Conservation (phyloP, 2,888 invertebrate genomes). For the Endotricha flammealis region DNA sequence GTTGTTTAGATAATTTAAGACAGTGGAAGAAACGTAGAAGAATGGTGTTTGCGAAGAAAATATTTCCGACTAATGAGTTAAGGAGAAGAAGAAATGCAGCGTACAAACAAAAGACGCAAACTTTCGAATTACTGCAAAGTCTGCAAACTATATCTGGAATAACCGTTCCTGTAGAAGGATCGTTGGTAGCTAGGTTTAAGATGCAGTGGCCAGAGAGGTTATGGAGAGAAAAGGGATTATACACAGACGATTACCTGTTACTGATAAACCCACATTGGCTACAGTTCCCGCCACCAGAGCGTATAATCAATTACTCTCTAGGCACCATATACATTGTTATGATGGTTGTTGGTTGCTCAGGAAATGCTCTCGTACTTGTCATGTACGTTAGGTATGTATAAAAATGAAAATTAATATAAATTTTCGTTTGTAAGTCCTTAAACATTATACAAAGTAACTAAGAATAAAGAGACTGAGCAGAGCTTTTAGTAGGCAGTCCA, state of each 20-base stretch:
- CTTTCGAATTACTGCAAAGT: slow-evolving; percentile 17
- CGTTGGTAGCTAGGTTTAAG: slow-evolving; percentile 47
- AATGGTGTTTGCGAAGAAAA: slow-evolving; percentile 9
- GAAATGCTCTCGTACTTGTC: slow-evolving; percentile 83
- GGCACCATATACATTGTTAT: slow-evolving; percentile 81
- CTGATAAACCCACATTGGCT: slow-evolving; percentile 85
- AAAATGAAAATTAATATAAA: no score
- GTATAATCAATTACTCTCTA: slow-evolving; percentile 76
- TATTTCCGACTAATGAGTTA: slow-evolving; percentile 19
- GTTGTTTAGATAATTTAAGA: slow-evolving; percentile 46
- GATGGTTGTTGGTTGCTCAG: slow-evolving; percentile 80
- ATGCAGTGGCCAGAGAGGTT: slow-evolving; percentile 56
- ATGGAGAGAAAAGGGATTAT: slow-evolving; percentile 76
- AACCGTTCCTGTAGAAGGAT: slow-evolving; percentile 11
- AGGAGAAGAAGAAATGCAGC: slow-evolving; percentile 14
- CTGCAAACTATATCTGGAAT: slow-evolving; percentile 13
- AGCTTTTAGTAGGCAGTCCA: no score
- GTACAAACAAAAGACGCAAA: slow-evolving; percentile 12
- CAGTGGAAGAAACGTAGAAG: slow-evolving; percentile 66
- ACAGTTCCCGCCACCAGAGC: slow-evolving; percentile 80
- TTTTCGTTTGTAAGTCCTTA: no score
- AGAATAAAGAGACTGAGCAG: no score
- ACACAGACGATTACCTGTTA: slow-evolving; percentile 74
- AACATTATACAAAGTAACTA: no score
- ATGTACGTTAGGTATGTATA: slow-evolving; percentile 83